A percentile compares a stretch with the other conserved stretches of the same genome.
phyloP scores from a whole-genome alignment of 2,113 vertebrate genomes.

The Ctenodactylus gundi region DNA sequence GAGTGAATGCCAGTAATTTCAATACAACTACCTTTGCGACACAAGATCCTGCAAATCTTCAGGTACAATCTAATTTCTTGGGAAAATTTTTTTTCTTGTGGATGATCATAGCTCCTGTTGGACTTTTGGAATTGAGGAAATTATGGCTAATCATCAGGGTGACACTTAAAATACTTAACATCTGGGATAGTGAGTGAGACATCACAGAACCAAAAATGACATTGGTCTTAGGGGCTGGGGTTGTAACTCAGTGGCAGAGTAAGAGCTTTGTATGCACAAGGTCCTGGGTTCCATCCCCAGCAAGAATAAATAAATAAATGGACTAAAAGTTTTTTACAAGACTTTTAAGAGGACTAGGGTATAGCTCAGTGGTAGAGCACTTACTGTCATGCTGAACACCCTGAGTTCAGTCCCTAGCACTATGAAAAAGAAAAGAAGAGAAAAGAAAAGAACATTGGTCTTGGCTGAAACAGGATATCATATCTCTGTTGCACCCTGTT shows the following conservation, averaged over 20 bases:
- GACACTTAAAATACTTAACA: slow-evolving; percentile 26
- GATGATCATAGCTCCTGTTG: neutral
- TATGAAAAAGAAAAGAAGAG: neutral
- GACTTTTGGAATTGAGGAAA: slow-evolving; percentile 6
- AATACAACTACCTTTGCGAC: slow-evolving; percentile 85
- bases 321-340: neutral
- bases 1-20: slow-evolving; percentile 86
- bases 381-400: neutral
- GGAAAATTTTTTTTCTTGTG: neutral
- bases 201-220: neutral
- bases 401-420: neutral
- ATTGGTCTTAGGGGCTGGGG: neutral
- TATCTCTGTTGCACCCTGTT: neutral
- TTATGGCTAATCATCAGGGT: neutral
- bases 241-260: neutral
- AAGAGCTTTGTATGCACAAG: neutral
- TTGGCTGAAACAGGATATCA: neutral
- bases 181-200: neutral
- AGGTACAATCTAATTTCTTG: slow-evolving; percentile 84
- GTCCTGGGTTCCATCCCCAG: neutral
- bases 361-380: neutral
- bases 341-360: neutral
- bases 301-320: neutral
- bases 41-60: slow-evolving; percentile 83
- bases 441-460: neutral